These are phyloP conservation scores for Sylvicola cinctus DNA, from an alignment of 2,888 invertebrate genomes.

Conservation along the genomic window DNA sequence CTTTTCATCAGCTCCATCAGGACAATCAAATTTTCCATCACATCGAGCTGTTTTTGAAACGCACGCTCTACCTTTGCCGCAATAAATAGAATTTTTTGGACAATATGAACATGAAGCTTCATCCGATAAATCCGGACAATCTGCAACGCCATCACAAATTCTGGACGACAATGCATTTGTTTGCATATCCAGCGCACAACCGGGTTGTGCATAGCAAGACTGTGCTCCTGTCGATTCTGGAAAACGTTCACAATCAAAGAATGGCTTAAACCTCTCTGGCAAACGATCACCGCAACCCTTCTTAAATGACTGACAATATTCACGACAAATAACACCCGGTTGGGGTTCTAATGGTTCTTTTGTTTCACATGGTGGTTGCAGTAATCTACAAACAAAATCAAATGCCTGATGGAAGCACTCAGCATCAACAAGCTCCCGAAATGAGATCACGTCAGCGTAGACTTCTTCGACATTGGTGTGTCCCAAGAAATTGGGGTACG, in stretches of 20 bases:
- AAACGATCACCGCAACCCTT: slow-evolving; percentile 60
- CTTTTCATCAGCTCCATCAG: slow-evolving; percentile 69
- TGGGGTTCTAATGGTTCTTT: slow-evolving; percentile 34
- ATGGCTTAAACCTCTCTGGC: slow-evolving; percentile 43
- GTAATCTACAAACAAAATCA: slow-evolving; percentile 70
- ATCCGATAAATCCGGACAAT: slow-evolving; percentile 67
- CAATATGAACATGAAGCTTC: slow-evolving; percentile 67
- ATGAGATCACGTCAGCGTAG: slow-evolving; percentile 54
- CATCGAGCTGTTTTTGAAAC: slow-evolving; percentile 50
- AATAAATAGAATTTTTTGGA: slow-evolving; percentile 47
- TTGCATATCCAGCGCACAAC: slow-evolving; percentile 58
- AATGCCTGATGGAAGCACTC: slow-evolving; percentile 76
- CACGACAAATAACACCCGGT: slow-evolving; percentile 35
- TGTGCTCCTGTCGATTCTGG: slow-evolving; percentile 58
- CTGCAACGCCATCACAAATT: slow-evolving; percentile 67
- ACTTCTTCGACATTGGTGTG: slow-evolving; percentile 40
- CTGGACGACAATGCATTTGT: slow-evolving; percentile 52
- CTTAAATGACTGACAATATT: slow-evolving; percentile 71
- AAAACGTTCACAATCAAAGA: slow-evolving; percentile 57
- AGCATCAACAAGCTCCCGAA: slow-evolving; percentile 71
- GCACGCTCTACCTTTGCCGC: slow-evolving; percentile 58
- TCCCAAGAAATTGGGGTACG: slow-evolving; percentile 61
- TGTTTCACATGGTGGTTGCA: slow-evolving; percentile 62
- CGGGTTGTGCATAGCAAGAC: slow-evolving; percentile 57
- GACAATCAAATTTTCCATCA: slow-evolving; percentile 66